Evolutionary conservation across 2,797 vertebrate species (phyloP), one percentile per base, ranked within the genome.

Genomic region (Xyrichtys novacula): DNA sequence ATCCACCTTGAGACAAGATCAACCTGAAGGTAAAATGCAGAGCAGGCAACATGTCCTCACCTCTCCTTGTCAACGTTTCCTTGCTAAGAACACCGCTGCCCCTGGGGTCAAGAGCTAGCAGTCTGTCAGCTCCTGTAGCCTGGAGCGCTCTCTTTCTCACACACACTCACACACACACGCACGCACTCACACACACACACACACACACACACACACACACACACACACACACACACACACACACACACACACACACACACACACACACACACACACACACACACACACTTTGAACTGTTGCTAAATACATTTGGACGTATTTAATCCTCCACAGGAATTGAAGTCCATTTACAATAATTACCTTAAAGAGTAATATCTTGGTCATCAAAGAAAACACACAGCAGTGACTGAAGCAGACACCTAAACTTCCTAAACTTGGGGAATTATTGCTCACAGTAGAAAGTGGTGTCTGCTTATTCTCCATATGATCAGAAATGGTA

Each of bases 11-110:
- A 78, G 85, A 85, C 84, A 75, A 84, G 74, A 86, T 88, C 80
- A 73, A 89, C 71, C 61, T 87, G 76, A 83, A 87, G 85, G 83
- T 90, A 85, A 90, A 89, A 84, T 78, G 89, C 88, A 84, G 86
- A 88, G 83, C 82, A 87, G 85, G 84, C 88, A 80, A 83, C 31
- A 83, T 88, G 88, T 91, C 89, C 78, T 80, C 76, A 42, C 54
- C 68, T 88, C 75, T 87, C 58, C 85, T 80, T 69, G 79, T 92
- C 88, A 90, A 39, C 28, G 68, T 57, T 76, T 74, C 83, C 67
- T 52, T 36, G 67, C 79, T 54, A 38, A 63, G 75, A 68, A 58
- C 62, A 61, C 55, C 57, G 5, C 31, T 61, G 68, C 56, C 73
- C 85, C 73, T 44, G 23, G 53, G 84, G 87, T 90, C 87, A 88